Percentiles rank a stretch among this genome's conserved stretches.
These are phyloP conservation scores for Coilia nasus DNA, from an alignment of 2,797 vertebrate genomes.

Conservation along the genomic window DNA sequence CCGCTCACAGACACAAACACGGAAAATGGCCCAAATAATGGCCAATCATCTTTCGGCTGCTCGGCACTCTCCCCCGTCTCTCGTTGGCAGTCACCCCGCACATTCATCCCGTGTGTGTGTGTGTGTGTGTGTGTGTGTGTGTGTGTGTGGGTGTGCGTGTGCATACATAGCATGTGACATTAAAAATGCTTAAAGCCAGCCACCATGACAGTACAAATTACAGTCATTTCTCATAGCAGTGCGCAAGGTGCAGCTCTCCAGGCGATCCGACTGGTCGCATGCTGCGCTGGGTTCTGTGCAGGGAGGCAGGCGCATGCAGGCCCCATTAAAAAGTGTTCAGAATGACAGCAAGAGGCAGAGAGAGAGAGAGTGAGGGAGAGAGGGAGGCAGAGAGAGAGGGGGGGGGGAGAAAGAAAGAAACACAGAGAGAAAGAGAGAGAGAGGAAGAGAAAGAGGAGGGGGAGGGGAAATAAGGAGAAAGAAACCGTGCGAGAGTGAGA, in stretches of 20 bases:
- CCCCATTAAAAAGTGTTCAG: slow-evolving; percentile 15
- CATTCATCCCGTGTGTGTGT: too few relatives aligned
- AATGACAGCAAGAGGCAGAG: neutral
- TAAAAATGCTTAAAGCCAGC: slow-evolving; percentile 35
- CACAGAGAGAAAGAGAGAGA: neutral
- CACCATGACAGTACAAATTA: slow-evolving; percentile 36
- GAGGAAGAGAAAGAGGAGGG: neutral
- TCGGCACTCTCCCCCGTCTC: slow-evolving; percentile 16
- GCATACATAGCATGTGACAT: slow-evolving; percentile 37
- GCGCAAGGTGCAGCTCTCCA: slow-evolving; percentile 37
- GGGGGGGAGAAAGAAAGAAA: slow-evolving; percentile 7
- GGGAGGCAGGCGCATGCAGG: slow-evolving; percentile 27
- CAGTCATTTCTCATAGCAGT: slow-evolving; percentile 28
- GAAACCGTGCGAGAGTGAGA: neutral
- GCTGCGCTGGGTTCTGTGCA: slow-evolving; percentile 31
- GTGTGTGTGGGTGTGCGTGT: too few relatives aligned
- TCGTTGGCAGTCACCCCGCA: neutral
- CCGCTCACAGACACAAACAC: slow-evolving; percentile 20
- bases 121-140: too few relatives aligned
- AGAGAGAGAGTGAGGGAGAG: neutral
- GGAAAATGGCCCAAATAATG: slow-evolving; percentile 28
- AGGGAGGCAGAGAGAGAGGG: neutral
- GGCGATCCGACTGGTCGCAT: slow-evolving; percentile 30
- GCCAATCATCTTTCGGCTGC: slow-evolving; percentile 31
- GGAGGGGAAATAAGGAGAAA: neutral